Evolutionary conservation across 2,888 invertebrate genomes (phyloP).

Genomic region (Agriopis marginaria): DNA sequence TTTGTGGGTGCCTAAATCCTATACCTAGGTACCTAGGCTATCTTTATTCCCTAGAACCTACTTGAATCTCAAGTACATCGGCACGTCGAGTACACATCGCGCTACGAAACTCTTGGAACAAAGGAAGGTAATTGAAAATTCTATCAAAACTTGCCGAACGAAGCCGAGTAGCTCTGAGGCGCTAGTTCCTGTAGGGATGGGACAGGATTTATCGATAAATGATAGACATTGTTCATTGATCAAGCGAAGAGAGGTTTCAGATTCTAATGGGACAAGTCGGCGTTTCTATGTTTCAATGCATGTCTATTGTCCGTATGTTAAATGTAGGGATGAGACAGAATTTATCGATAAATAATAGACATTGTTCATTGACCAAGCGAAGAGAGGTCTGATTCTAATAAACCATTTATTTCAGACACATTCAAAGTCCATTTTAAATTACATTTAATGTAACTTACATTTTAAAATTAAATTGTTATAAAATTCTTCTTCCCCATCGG

Average conservation of each 20-base stretch:
- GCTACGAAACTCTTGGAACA: slow-evolving; percentile 74
- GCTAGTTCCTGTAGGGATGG: slow-evolving; percentile 51
- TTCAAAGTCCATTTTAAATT: too few relatives aligned
- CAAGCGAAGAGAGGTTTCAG: too few relatives aligned
- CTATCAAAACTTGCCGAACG: slow-evolving; percentile 84
- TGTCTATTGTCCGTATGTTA: too few relatives aligned
- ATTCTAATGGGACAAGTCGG: too few relatives aligned
- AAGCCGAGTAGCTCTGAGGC: slow-evolving; percentile 60
- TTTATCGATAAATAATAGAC: slow-evolving; percentile 25
- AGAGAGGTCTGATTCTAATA: too few relatives aligned
- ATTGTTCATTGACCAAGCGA: not conserved
- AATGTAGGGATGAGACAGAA: slow-evolving; percentile 46
- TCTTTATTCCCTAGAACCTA: slow-evolving; percentile 12
- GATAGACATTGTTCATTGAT: not conserved
- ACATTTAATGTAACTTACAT: too few relatives aligned
- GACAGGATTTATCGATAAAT: slow-evolving; percentile 29
- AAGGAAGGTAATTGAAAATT: slow-evolving; percentile 86
- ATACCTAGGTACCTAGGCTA: not conserved
- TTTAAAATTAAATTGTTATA: too few relatives aligned
- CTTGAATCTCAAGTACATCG: slow-evolving; percentile 12
- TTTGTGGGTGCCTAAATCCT: too few relatives aligned
- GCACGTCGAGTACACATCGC: slow-evolving; percentile 36
- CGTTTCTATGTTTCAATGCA: too few relatives aligned
- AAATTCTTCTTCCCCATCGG: too few relatives aligned
- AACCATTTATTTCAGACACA: too few relatives aligned